Evolutionary conservation across 2,797 vertebrate species (phyloP).

Genomic region (Hylomyscus alleni): DNA sequence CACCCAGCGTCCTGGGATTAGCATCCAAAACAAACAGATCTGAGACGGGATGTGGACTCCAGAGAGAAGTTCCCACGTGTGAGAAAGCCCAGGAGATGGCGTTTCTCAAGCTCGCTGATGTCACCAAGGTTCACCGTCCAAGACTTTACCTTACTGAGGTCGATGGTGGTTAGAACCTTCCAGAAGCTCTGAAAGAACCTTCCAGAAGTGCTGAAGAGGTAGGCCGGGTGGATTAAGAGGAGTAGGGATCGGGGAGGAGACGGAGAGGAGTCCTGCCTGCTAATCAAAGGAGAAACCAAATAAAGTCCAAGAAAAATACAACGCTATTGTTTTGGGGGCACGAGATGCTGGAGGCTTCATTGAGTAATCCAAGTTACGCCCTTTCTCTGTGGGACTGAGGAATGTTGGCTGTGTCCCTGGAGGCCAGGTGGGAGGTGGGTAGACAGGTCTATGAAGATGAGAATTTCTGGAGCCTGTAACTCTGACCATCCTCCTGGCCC

Average conservation of each 20-base stretch:
- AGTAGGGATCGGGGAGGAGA: background rate
- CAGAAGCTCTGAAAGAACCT: constrained; percentile 22
- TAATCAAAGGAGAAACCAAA: constrained; percentile 79
- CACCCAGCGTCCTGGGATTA: constrained; percentile 66
- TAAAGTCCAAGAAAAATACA: constrained; percentile 84
- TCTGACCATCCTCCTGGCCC: constrained; percentile 63
- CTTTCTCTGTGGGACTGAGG: constrained; percentile 79
- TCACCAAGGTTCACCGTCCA: constrained; percentile 57
- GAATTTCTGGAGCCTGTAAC: constrained; percentile 69
- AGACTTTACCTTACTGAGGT: background rate
- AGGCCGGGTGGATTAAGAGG: constrained; percentile 13
- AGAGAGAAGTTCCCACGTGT: constrained; percentile 80
- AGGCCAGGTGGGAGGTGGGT: constrained; percentile 83
- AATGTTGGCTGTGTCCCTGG: constrained; percentile 80
- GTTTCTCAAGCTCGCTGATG: constrained; percentile 69
- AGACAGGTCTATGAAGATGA: constrained; percentile 79
- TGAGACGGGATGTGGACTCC: constrained; percentile 68
- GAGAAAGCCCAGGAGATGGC: constrained; percentile 72
- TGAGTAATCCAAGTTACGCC: constrained; percentile 83
- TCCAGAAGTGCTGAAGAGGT: background rate
- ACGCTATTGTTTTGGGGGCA: constrained; percentile 81
- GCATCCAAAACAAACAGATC: constrained; percentile 87
- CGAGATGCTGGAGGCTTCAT: constrained; percentile 80
- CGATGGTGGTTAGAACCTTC: constrained; percentile 50
- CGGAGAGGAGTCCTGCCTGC: constrained; percentile 67